phyloP scores from a whole-genome alignment of 1,140 invertebrate genomes.

The Orchestia grillus region DNA sequence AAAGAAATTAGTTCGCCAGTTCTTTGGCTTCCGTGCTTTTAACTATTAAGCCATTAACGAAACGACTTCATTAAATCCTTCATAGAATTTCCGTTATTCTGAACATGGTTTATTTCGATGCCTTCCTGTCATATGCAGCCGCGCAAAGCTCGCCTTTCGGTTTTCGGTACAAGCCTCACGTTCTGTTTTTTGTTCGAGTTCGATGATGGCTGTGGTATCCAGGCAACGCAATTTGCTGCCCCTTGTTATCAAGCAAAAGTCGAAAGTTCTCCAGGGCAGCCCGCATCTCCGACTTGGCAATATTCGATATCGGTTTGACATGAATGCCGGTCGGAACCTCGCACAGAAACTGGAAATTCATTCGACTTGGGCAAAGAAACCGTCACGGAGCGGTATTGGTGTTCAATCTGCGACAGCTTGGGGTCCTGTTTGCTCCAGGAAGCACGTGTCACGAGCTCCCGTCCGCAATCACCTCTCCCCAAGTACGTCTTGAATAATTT shows the following conservation, averaged over 20 bases:
- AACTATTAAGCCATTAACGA: no score
- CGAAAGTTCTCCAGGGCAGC: not conserved
- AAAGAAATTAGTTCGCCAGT: no score
- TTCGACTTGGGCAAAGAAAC: not conserved
- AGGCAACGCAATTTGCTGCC: not conserved
- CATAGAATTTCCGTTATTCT: no score
- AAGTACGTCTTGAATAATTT: not conserved
- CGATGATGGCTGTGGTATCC: not conserved
- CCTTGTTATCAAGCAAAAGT: not conserved
- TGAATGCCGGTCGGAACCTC: not conserved
- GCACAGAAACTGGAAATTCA: not conserved
- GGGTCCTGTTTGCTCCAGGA: not conserved
- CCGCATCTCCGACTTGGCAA: not conserved
- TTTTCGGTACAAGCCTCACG: not conserved
- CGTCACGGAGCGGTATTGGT: not conserved
- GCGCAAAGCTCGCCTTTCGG: no score
- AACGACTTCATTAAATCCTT: no score
- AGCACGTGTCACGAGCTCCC: not conserved
- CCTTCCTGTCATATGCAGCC: no score
- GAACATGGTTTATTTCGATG: no score
- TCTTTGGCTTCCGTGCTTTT: no score
- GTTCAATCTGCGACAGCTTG: not conserved
- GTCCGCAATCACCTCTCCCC: not conserved
- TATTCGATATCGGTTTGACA: conserved; percentile 8
- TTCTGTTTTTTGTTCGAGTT: not conserved